Percentiles rank a stretch among this genome's conserved stretches.
phyloP scores from a whole-genome alignment of 2,888 invertebrate genomes.

The Orgyia antiqua region DNA sequence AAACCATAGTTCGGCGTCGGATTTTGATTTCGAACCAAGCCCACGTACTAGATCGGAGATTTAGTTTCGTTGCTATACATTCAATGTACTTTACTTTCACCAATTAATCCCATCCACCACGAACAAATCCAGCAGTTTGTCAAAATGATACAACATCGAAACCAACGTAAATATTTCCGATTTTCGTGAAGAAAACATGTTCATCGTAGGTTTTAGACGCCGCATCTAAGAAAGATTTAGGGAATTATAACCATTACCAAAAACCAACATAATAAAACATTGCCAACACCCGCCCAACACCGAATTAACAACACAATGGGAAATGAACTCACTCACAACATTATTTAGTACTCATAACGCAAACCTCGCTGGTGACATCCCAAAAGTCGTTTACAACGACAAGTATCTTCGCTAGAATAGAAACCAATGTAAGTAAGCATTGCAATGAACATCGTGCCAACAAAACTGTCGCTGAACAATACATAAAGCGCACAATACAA shows the following conservation, averaged over 20 bases:
- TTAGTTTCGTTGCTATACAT: too few relatives aligned
- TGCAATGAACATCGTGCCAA: constrained; percentile 41
- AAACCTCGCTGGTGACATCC: constrained; percentile 32
- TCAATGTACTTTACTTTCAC: constrained; percentile 5
- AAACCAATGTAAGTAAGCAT: constrained; percentile 53
- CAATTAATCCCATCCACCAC: constrained; percentile 28
- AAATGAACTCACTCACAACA: constrained; percentile 66
- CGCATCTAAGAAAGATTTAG: too few relatives aligned
- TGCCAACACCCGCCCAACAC: constrained; percentile 56
- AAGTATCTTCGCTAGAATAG: constrained; percentile 58
- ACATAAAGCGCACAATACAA: constrained; percentile 40
- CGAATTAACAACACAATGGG: constrained; percentile 67
- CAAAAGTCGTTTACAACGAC: constrained; percentile 43
- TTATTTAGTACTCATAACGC: constrained; percentile 42
- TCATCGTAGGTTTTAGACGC: too few relatives aligned
- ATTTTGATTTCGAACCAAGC: too few relatives aligned
- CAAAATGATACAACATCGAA: too few relatives aligned
- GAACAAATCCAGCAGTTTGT: too few relatives aligned
- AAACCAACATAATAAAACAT: constrained; percentile 16
- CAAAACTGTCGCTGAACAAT: constrained; percentile 25
- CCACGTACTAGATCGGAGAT: too few relatives aligned
- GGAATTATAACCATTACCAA: constrained; percentile 19
- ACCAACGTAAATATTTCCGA: too few relatives aligned
- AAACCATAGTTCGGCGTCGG: too few relatives aligned
- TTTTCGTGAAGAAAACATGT: too few relatives aligned